Conservation (phyloP, 2,113 vertebrate genomes). For the Herpetotheres cachinnans region DNA sequence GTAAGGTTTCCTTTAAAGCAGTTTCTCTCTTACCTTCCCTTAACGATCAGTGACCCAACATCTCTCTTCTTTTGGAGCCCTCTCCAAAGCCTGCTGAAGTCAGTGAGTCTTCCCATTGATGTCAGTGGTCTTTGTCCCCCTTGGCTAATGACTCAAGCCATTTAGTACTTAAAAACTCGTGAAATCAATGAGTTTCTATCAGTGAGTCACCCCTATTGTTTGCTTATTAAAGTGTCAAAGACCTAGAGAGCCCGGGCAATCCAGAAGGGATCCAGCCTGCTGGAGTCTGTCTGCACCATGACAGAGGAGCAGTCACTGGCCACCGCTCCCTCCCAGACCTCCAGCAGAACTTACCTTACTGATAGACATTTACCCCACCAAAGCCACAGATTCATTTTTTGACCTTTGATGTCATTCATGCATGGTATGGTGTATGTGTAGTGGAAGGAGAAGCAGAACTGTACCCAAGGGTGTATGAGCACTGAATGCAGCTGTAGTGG, state of each 20-base stretch:
- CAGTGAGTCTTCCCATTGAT: neutral
- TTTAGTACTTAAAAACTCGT: neutral
- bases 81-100: neutral
- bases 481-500: neutral
- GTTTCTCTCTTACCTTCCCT: neutral
- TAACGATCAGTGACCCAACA: neutral
- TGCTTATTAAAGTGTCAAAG: neutral
- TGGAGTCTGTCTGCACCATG: neutral
- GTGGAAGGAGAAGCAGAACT: neutral
- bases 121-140: neutral
- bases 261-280: neutral
- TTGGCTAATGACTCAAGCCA: neutral
- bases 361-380: neutral
- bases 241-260: rapidly evolving
- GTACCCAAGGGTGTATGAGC: neutral
- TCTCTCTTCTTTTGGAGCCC: neutral
- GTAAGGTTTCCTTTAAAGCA: neutral
- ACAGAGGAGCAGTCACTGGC: neutral
- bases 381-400: neutral
- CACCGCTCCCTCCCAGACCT: rapidly evolving
- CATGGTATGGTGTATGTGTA: neutral
- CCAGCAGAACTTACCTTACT: neutral
- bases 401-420: neutral
- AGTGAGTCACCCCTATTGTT: neutral
- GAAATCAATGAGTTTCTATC: neutral